Conservation (phyloP, 2,888 invertebrate species). For the Poecilus cupreus region DNA sequence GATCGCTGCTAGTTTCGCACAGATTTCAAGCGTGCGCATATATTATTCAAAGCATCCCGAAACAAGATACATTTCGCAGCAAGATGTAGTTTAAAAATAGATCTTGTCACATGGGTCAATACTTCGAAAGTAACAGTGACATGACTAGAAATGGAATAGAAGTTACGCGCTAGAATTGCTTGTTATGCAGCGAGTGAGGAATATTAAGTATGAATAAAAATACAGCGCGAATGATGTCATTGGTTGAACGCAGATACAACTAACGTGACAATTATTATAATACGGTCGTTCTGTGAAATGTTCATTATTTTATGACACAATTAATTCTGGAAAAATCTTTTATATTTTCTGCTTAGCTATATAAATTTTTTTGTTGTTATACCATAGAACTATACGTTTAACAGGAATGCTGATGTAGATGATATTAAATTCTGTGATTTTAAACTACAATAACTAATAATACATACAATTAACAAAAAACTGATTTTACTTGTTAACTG, state of each 20-base stretch:
- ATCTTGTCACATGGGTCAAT: conserved; percentile 20
- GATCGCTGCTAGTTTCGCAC: background rate
- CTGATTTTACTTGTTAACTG: too few species aligned
- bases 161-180: background rate
- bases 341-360: too few species aligned
- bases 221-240: background rate
- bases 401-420: too few species aligned
- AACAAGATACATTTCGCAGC: conserved; percentile 21
- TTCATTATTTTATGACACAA: background rate
- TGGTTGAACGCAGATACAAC: background rate
- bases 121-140: conserved; percentile 3
- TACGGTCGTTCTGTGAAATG: background rate
- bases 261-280: conserved; percentile 9
- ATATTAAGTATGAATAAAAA: background rate
- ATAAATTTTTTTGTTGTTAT: too few species aligned
- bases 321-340: background rate
- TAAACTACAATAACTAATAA: too few species aligned
- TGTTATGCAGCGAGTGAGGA: background rate
- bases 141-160: background rate
- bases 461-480: too few species aligned
- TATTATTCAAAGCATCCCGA: conserved; percentile 15
- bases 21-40: conserved; percentile 10
- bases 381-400: too few species aligned
- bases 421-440: too few species aligned
- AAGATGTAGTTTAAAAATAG: conserved; percentile 18